Conservation (phyloP, 2,113 vertebrate species). For the Strix uralensis region DNA sequence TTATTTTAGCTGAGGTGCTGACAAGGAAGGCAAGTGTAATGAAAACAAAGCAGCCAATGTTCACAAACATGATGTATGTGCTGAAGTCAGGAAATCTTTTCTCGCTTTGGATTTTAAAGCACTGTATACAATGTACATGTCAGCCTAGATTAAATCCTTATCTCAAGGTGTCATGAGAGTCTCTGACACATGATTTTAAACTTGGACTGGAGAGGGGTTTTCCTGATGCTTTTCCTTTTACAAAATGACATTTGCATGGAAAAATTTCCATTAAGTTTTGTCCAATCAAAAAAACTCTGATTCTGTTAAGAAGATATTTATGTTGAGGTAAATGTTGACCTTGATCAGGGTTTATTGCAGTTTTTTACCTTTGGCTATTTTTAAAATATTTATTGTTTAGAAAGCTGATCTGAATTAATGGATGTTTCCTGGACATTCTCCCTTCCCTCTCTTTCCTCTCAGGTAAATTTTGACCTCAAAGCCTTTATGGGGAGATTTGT, state of each 20-base stretch:
- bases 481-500: background rate
- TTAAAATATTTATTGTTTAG: constrained; percentile 15
- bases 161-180: background rate
- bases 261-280: background rate
- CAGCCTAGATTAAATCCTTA: constrained; percentile 6
- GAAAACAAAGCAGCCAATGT: constrained; percentile 32
- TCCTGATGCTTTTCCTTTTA: background rate
- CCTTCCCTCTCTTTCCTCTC: background rate
- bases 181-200: background rate
- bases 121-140: background rate
- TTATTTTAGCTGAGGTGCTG: constrained; percentile 28
- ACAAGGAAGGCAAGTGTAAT: constrained; percentile 45
- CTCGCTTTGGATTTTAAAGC: background rate
- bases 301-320: background rate
- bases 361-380: constrained; percentile 24
- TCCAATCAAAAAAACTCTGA: background rate
- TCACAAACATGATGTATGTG: constrained; percentile 14
- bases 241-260: background rate
- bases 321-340: constrained; percentile 8
- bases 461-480: background rate
- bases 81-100: constrained; percentile 38
- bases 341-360: background rate
- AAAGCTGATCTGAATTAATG: background rate
- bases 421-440: background rate
- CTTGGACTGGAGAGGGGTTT: background rate